Evolutionary conservation across 1,140 invertebrate species (phyloP).

Genomic region (Ectropis grisescens): DNA sequence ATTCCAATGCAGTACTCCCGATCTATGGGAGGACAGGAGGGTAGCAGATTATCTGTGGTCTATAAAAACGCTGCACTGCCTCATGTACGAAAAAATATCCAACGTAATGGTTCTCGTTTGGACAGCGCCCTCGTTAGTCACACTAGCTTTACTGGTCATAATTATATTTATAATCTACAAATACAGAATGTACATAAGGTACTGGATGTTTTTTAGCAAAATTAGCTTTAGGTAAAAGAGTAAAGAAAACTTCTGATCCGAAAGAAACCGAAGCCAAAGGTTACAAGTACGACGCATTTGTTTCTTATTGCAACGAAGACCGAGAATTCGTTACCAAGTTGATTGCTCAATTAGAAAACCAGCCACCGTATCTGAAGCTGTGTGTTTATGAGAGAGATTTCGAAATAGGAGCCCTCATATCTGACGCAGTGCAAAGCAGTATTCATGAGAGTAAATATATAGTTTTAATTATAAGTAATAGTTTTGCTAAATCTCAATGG

Average conservation of each 20-base stretch:
- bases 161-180: constrained; percentile 31
- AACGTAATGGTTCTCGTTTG: constrained; percentile 41
- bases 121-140: constrained; percentile 37
- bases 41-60: constrained; percentile 49
- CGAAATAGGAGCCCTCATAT: constrained; percentile 73
- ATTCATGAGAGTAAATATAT: constrained; percentile 74
- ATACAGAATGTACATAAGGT: constrained; percentile 65
- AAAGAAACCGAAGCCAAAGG: constrained; percentile 17
- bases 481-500: constrained; percentile 77
- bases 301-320: constrained; percentile 77
- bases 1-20: constrained; percentile 50
- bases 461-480: constrained; percentile 74
- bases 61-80: constrained; percentile 32
- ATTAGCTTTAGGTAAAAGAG: constrained; percentile 52
- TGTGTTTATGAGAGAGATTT: constrained; percentile 79
- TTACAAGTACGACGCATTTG: constrained; percentile 76
- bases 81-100: constrained; percentile 43
- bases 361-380: constrained; percentile 69
- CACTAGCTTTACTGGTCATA: constrained; percentile 25
- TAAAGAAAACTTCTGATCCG: constrained; percentile 34
- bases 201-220: constrained; percentile 71
- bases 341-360: constrained; percentile 70
- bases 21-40: constrained; percentile 48
- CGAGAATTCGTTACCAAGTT: constrained; percentile 72
- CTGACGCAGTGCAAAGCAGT: constrained; percentile 72